phyloP scores from a whole-genome alignment of 1,140 invertebrate species.

The Drosophila bocki region DNA sequence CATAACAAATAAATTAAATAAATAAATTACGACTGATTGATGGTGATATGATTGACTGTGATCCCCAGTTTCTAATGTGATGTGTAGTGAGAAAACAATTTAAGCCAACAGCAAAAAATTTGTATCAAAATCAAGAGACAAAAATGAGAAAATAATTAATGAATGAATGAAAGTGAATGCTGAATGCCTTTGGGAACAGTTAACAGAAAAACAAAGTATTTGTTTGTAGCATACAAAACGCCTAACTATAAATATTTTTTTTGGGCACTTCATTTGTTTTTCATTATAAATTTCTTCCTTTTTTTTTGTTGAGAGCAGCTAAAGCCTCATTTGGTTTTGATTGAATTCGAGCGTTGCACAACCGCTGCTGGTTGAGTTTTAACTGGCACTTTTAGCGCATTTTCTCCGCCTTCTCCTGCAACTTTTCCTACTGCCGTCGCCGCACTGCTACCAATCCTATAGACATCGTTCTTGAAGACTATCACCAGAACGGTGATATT shows the following conservation, averaged over 20 bases:
- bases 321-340: constrained; percentile 65
- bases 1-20: constrained; percentile 79
- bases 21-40: constrained; percentile 56
- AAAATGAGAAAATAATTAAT: constrained; percentile 6
- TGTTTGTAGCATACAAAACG: constrained; percentile 25
- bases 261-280: constrained; percentile 59
- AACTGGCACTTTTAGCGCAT: constrained; percentile 32
- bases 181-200: constrained; percentile 21
- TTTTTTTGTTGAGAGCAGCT: constrained; percentile 14
- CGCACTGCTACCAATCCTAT: constrained; percentile 59
- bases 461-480: constrained; percentile 90
- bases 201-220: constrained; percentile 38
- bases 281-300: not conserved
- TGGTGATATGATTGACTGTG: constrained; percentile 6
- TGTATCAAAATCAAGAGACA: constrained; percentile 31
- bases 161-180: constrained; percentile 7
- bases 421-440: constrained; percentile 2
- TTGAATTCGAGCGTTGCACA: constrained; percentile 71
- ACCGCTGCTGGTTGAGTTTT: constrained; percentile 44
- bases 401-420: not conserved
- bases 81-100: constrained; percentile 36
- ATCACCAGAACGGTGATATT: constrained; percentile 98
- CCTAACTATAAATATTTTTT: constrained; percentile 43
- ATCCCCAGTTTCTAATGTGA: not conserved
- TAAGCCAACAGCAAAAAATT: constrained; percentile 25